phyloP scores from a whole-genome alignment of 2,113 vertebrate genomes.

The Rhabdornis inornatus region DNA sequence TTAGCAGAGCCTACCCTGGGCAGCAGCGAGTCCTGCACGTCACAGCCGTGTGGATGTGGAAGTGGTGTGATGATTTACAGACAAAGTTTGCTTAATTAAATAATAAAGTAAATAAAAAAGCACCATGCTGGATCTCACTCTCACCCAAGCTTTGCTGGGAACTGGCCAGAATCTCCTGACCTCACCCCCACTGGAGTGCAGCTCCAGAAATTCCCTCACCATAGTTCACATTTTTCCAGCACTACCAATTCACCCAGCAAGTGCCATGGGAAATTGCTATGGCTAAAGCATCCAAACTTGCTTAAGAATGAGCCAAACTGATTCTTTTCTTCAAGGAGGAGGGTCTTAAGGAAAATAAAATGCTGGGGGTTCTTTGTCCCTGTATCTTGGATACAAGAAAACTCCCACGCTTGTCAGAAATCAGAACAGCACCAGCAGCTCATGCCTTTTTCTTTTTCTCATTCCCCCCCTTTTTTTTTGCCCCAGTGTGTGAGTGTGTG shows the following conservation, averaged over 20 bases:
- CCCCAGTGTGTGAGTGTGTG: background rate
- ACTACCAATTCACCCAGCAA: background rate
- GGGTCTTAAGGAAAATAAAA: conserved; percentile 51
- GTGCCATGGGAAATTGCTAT: background rate
- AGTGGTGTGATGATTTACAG: background rate
- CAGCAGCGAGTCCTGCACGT: background rate
- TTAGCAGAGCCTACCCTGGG: background rate
- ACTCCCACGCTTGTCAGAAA: conserved; percentile 66
- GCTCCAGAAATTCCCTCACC: conserved; percentile 52
- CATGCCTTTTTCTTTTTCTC: background rate
- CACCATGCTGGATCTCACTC: background rate
- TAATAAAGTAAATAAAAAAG: background rate
- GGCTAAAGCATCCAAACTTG: background rate
- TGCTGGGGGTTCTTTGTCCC: conserved; percentile 65
- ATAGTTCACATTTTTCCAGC: conserved; percentile 44
- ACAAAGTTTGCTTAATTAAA: background rate
- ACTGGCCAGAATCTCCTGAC: background rate
- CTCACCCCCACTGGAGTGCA: background rate
- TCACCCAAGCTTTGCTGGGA: conserved; percentile 37
- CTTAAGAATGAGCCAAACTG: conserved; percentile 25
- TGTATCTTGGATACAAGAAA: conserved; percentile 64
- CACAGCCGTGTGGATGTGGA: background rate
- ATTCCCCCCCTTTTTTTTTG: background rate
- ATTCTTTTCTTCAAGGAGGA: conserved; percentile 50
- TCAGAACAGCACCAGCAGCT: conserved; percentile 32